Evolutionary conservation across 2,113 vertebrate species (phyloP), one percentile per base, ranked within the genome.

Genomic region (Strix uralensis): DNA sequence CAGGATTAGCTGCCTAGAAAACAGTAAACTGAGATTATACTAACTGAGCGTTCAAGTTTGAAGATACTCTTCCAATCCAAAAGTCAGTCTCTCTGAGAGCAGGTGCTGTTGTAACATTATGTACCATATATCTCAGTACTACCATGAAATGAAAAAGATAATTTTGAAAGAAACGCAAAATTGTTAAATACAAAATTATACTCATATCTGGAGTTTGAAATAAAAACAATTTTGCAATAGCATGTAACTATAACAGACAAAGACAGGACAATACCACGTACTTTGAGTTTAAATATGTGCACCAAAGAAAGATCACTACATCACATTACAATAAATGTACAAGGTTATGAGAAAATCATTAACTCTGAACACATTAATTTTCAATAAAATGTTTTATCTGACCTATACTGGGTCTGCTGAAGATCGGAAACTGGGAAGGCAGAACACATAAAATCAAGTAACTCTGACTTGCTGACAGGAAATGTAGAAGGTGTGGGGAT

Each of bases 131-230:
- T 34, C 44, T 38, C 57, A 58, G 16, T 63, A 40, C 15, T 34
- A 63, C 17, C 16, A 14, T 57, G 21, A 55, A 85, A 62, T 25
- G 15, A 47, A 52, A 74, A 69, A 63, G 10, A 32, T 22, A 4
- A 3, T 23, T 58, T 81, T 47, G 63, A 73, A 90, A 57, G 27
- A 67, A 70, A 70, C 4, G 36, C 4, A 57, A 46, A 46, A 36
- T 10, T 5, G n/a, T 15, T 22, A 57, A 75, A 73, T 8, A 11
- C 27, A 62, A 83, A 75, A 51, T 49, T 21, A 34, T 21, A 52
- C 0, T 1, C 1, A 0, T 4, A n/a, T 13, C 20, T 66, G 30
- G 40, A 62, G 30, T 19, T 40, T 38, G 65, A 87, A 90, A 78
- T 32, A 57, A 69, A 80, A 66, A 8, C 16, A 42, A 10, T 40